phyloP scores from a whole-genome alignment of 2,888 invertebrate species.

The Pycnomerus fuliginosus region DNA sequence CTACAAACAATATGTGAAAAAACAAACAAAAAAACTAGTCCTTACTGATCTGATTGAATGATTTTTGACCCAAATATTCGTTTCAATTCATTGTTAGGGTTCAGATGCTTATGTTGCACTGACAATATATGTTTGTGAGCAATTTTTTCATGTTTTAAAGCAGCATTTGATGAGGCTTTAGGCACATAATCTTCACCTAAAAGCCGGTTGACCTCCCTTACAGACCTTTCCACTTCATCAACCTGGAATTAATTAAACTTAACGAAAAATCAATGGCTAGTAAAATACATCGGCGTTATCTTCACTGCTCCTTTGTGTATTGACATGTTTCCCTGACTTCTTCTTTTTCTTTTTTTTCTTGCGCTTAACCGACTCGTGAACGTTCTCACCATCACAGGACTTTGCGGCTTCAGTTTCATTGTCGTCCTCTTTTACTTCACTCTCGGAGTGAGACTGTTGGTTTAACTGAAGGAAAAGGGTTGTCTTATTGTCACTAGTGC shows the following conservation, averaged over 20 bases:
- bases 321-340: slow-evolving; percentile 57
- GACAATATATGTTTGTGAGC: slow-evolving; percentile 57
- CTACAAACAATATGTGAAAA: slow-evolving; percentile 37
- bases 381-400: slow-evolving; percentile 54
- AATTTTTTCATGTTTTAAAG: slow-evolving; percentile 39
- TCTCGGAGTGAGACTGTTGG: slow-evolving; percentile 66
- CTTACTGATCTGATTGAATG: slow-evolving; percentile 63
- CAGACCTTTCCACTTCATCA: slow-evolving; percentile 68
- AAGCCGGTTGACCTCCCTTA: slow-evolving; percentile 67
- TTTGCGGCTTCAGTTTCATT: slow-evolving; percentile 63
- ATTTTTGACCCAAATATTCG: slow-evolving; percentile 79
- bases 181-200: slow-evolving; percentile 57
- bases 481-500: too few relatives aligned
- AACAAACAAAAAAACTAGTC: slow-evolving; percentile 2
- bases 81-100: slow-evolving; percentile 78
- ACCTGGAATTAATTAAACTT: slow-evolving; percentile 41
- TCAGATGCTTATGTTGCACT: slow-evolving; percentile 70
- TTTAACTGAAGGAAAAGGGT: slow-evolving; percentile 55
- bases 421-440: slow-evolving; percentile 69
- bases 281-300: slow-evolving; percentile 61
- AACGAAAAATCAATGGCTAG: background rate
- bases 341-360: slow-evolving; percentile 68
- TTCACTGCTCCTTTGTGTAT: slow-evolving; percentile 56
- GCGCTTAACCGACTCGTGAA: slow-evolving; percentile 56
- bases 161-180: slow-evolving; percentile 26